Percentiles rank a stretch among this genome's conserved stretches.
Conservation (phyloP, 1,140 invertebrate genomes). For the Theocolax elegans region DNA sequence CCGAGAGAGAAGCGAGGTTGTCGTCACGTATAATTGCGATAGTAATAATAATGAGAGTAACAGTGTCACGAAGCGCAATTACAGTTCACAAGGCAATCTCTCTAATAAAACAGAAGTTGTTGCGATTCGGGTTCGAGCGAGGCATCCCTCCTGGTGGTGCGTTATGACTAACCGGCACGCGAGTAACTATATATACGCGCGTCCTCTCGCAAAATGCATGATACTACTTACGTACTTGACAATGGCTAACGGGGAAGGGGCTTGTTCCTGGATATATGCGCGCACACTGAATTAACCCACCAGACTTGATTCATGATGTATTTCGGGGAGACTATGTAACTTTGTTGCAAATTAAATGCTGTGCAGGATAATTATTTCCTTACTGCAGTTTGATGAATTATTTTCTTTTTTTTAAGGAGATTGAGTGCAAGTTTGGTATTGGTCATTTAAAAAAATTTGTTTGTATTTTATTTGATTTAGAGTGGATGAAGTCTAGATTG, state of each 20-base stretch:
- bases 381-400: too few species aligned
- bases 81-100: neutral
- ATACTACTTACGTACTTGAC: conserved; percentile 18
- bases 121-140: conserved; percentile 11
- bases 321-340: too few species aligned
- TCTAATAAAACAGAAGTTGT: conserved; percentile 25
- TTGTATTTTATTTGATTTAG: too few species aligned
- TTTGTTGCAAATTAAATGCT: too few species aligned
- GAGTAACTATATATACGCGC: conserved; percentile 4
- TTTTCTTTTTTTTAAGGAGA: too few species aligned
- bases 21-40: conserved; percentile 15
- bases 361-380: too few species aligned
- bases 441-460: too few species aligned
- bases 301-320: conserved; percentile 6
- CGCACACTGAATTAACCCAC: neutral
- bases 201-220: conserved; percentile 7
- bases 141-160: neutral
- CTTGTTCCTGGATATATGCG: conserved; percentile 11
- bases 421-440: too few species aligned
- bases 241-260: neutral
- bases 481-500: too few species aligned
- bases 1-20: too few species aligned
- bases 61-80: conserved; percentile 24
- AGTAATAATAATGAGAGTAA: conserved; percentile 20
- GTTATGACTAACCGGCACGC: conserved; percentile 16